Evolutionary conservation across 2,113 vertebrate genomes (phyloP).

Genomic region (Paraplagusia blochii): DNA sequence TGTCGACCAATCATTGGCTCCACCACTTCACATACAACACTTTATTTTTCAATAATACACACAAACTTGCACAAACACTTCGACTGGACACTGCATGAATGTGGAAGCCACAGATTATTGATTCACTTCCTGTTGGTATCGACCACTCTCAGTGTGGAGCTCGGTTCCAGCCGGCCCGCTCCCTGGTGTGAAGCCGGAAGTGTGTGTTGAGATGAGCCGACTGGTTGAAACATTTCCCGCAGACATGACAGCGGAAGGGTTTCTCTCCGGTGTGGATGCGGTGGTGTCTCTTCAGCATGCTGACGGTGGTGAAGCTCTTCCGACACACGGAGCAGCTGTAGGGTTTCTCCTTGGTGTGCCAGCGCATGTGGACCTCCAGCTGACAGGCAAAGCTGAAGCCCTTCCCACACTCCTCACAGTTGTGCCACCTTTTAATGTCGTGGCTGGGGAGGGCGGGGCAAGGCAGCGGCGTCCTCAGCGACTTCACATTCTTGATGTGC

Average conservation of each 20-base stretch:
- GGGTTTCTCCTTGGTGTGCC: constrained; percentile 73
- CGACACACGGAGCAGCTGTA: constrained; percentile 64
- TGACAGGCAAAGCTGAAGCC: constrained; percentile 72
- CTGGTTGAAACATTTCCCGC: constrained; percentile 73
- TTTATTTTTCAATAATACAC: constrained; percentile 44
- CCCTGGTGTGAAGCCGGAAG: constrained; percentile 67
- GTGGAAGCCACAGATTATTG: constrained; percentile 9
- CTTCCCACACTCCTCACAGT: constrained; percentile 67
- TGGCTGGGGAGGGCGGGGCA: constrained; percentile 33
- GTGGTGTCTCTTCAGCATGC: constrained; percentile 72
- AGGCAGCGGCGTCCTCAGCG: constrained; percentile 21
- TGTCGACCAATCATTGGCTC: background rate
- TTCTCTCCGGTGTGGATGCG: constrained; percentile 73
- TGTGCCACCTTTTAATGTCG: constrained; percentile 62
- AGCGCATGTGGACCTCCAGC: constrained; percentile 73
- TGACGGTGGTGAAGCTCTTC: constrained; percentile 70
- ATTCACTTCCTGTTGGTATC: background rate
- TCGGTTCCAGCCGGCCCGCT: constrained; percentile 37
- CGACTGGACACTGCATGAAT: constrained; percentile 12
- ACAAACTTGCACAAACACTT: constrained; percentile 26
- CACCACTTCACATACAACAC: constrained; percentile 2
- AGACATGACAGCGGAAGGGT: constrained; percentile 69
- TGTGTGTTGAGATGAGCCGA: constrained; percentile 72
- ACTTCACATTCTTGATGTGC: constrained; percentile 36
- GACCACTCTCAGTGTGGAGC: constrained; percentile 8